A percentile compares a stretch with the other conserved stretches of the same genome.
Conservation (phyloP, 2,888 invertebrate genomes). For the Chymomyza fuscimana region DNA sequence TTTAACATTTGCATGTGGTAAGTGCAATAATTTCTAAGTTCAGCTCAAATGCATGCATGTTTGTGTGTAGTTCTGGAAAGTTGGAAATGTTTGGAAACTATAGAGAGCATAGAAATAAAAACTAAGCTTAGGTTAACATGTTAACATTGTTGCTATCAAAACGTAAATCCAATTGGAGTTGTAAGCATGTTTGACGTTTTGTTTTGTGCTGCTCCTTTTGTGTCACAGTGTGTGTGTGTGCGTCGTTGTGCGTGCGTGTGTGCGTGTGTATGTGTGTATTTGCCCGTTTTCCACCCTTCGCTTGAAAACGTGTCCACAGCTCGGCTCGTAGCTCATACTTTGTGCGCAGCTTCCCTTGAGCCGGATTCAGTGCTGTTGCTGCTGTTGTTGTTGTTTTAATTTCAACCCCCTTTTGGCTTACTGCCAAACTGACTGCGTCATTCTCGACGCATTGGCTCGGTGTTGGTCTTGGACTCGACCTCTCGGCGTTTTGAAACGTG, state of each 20-base stretch:
- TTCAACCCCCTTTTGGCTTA: slow-evolving; percentile 45
- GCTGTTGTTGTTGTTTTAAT: slow-evolving; percentile 15
- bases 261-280: slow-evolving; percentile 14
- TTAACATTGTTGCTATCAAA: neutral
- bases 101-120: neutral
- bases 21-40: slow-evolving; percentile 28
- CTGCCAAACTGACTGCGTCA: neutral
- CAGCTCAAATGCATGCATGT: slow-evolving; percentile 42
- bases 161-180: neutral
- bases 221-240: slow-evolving; percentile 12
- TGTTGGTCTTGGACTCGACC: neutral
- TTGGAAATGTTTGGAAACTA: neutral
- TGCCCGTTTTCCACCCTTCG: slow-evolving; percentile 59
- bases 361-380: slow-evolving; percentile 34
- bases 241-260: slow-evolving; percentile 26
- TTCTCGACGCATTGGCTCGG: neutral
- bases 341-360: slow-evolving; percentile 57
- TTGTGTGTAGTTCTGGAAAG: neutral
- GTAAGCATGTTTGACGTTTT: neutral
- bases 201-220: neutral
- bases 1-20: slow-evolving; percentile 7
- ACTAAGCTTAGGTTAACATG: neutral
- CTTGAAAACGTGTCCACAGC: slow-evolving; percentile 55
- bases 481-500: slow-evolving; percentile 61
- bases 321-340: slow-evolving; percentile 53